Conservation (phyloP, 2,113 vertebrate genomes). For the Perca fluviatilis region DNA sequence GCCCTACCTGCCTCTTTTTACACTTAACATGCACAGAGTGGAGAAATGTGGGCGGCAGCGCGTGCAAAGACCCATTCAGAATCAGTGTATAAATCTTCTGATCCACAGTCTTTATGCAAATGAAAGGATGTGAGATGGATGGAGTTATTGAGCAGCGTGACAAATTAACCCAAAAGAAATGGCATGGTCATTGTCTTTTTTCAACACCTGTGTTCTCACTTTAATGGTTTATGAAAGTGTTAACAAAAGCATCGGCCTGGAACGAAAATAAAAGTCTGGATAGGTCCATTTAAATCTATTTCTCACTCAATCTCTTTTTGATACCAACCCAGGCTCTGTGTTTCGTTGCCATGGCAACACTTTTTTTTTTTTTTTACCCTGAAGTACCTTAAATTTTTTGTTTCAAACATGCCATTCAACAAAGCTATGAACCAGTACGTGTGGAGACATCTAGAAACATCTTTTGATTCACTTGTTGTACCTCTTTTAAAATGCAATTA, state of each 20-base stretch:
- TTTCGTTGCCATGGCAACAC: constrained; percentile 82
- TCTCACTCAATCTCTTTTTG: constrained; percentile 72
- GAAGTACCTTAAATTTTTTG: constrained; percentile 75
- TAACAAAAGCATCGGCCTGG: constrained; percentile 56
- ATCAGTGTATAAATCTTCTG: constrained; percentile 29
- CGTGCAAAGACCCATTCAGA: constrained; percentile 37
- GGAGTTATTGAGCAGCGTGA: constrained; percentile 1
- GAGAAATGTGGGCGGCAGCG: constrained; percentile 32
- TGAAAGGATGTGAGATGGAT: constrained; percentile 22
- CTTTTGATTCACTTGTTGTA: constrained; percentile 32
- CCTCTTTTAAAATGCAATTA: constrained; percentile 49
- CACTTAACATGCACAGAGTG: constrained; percentile 43
- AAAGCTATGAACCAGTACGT: constrained; percentile 21
- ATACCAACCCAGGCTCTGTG: constrained; percentile 74
- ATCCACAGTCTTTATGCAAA: constrained; percentile 25
- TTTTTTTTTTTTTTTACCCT: constrained; percentile 44
- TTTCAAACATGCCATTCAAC: constrained; percentile 64
- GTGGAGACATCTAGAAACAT: constrained; percentile 1
- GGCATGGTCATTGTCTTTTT: neutral
- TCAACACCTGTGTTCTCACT: constrained; percentile 6
- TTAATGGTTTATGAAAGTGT: constrained; percentile 40
- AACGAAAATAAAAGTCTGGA: constrained; percentile 37
- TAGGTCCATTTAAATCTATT: constrained; percentile 72
- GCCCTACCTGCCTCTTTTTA: constrained; percentile 16
- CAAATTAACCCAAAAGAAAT: constrained; percentile 4